Percentiles rank a stretch among this genome's conserved stretches.
These are phyloP conservation scores for Melanophora roralis DNA, from an alignment of 2,888 invertebrate genomes.

Conservation along the genomic window DNA sequence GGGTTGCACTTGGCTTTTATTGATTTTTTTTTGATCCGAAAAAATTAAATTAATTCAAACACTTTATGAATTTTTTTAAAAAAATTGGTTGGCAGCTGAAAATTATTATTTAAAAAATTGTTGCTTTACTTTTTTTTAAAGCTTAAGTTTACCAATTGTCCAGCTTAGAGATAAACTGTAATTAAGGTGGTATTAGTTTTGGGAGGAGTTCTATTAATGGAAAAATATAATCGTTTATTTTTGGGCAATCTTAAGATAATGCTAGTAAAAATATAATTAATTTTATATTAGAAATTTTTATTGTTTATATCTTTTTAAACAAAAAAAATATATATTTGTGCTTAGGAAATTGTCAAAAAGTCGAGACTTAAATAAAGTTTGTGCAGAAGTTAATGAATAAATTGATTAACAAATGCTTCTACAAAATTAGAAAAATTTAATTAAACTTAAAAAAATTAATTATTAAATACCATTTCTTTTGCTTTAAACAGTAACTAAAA, in stretches of 20 bases:
- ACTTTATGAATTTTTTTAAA: too few species aligned
- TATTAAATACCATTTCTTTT: slow-evolving; percentile 7
- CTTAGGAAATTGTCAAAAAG: too few species aligned
- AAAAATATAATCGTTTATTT: slow-evolving; percentile 34
- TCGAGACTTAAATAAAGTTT: too few species aligned
- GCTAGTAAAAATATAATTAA: slow-evolving; percentile 8
- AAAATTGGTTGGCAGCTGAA: too few species aligned
- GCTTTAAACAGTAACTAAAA: neutral
- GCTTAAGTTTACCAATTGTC: too few species aligned
- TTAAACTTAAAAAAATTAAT: slow-evolving; percentile 31
- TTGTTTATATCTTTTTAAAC: neutral
- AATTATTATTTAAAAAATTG: too few species aligned
- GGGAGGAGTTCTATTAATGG: slow-evolving; percentile 33
- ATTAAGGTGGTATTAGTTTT: slow-evolving; percentile 40
- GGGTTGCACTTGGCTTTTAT: too few species aligned
- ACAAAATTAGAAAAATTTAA: neutral
- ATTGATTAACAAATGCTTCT: neutral
- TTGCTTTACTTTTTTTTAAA: too few species aligned
- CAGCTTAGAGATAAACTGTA: neutral
- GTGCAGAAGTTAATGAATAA: neutral
- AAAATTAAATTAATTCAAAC: too few species aligned
- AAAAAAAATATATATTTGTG: neutral
- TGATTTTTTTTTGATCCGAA: too few species aligned
- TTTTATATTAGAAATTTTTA: slow-evolving; percentile 5
- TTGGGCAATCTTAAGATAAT: neutral